Evolutionary conservation across 2,113 vertebrate genomes (phyloP), one percentile per base, ranked within the genome.

Genomic region (Trachemys scripta): DNA sequence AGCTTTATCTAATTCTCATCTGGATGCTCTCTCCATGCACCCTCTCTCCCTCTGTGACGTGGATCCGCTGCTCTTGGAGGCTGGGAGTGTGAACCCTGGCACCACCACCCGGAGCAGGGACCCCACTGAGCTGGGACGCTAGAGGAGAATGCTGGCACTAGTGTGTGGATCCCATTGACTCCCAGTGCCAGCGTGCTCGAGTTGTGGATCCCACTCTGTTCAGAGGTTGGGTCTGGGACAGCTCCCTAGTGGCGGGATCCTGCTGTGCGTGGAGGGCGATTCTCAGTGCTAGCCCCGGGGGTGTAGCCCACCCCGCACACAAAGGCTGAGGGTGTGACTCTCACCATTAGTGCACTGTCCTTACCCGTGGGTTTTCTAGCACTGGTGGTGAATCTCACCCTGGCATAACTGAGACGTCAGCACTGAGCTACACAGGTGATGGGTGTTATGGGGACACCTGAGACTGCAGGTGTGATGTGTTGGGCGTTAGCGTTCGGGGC

Each of bases 401-500:
- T 47, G 25, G 3, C 42, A 25, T 45, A 45, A 45, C 5, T 25
- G 38, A 42, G 45, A 45, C 7, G 25, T 47, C 75, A 47, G 45
- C 45, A 24, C 42, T 14, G 45, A 78, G 42, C 25, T 45, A 16
- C 42, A 25, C 12, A 47, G 42, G 42, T 78, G 65, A 5, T 1
- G 8, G 16, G 9, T 38, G 65, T n/a, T 72, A 22, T 5, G 65
- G 65, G 19, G n/a, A 72, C 17, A 38, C n/a, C 35, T 72, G n/a
- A 38, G 65, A 10, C 22, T 72, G 7, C 65, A 72, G 2, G 2
- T n/a, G 57, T 6, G 38, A 8, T 50, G 57, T 53, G 38, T 10
- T 72, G 65, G 65, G 9, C 1, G 3, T 38, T 72, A 20, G n/a
- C 3, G 1, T 72, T 72, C 0, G 0, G 45, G 42, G 45, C 86